Evolutionary conservation across 2,113 vertebrate species (phyloP).

Genomic region (Origma solitaria): DNA sequence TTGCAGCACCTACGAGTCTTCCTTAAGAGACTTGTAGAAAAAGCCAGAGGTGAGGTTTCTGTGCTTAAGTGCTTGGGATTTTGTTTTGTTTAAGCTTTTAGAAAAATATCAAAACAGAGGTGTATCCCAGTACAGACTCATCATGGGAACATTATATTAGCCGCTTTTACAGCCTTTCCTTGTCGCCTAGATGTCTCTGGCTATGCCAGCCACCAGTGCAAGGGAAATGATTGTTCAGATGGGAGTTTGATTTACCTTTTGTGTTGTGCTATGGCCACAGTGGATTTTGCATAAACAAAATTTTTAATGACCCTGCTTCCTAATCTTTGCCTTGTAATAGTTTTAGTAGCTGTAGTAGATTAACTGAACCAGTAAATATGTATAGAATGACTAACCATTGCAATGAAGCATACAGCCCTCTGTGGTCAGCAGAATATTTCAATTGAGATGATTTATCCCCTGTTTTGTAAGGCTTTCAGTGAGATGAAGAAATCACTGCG

Average conservation of each 20-base stretch:
- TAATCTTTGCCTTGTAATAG: neutral
- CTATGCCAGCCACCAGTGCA: neutral
- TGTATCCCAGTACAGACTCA: neutral
- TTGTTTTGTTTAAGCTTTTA: neutral
- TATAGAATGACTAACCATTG: conserved; percentile 26
- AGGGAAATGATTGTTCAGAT: neutral
- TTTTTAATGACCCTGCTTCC: neutral
- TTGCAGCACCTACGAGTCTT: neutral
- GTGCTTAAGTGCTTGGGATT: neutral
- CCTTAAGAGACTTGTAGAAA: neutral
- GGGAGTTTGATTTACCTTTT: neutral
- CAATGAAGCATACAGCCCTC: neutral
- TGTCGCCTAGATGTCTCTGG: neutral
- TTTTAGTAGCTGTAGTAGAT: neutral
- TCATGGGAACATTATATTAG: neutral
- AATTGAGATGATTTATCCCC: neutral
- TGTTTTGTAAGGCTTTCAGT: conserved; percentile 31
- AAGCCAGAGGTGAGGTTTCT: neutral
- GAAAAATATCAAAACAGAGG: neutral
- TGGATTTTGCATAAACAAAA: neutral
- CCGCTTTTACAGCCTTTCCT: neutral
- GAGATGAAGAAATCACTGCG: conserved; percentile 41
- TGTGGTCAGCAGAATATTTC: conserved; percentile 6
- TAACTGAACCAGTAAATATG: neutral
- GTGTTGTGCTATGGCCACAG: neutral